These are phyloP conservation scores for Caenorhabditis sp. DNA, from an alignment of 2,888 invertebrate species.

Conservation along the genomic window DNA sequence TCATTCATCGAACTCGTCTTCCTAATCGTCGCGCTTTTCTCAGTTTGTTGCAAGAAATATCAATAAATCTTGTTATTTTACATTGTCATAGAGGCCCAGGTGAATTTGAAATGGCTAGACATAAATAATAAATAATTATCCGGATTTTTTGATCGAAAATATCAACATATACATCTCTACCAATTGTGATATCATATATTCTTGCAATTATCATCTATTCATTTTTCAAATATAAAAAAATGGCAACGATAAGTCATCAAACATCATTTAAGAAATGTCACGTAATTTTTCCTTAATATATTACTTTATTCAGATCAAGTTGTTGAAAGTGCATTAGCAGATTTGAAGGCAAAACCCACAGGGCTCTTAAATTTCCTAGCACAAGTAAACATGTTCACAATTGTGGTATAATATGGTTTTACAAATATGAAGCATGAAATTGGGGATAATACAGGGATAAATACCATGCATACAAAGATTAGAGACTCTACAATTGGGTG, in stretches of 20 bases:
- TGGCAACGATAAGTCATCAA: no score
- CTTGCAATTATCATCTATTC: no score
- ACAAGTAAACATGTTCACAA: background rate
- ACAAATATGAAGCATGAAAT: background rate
- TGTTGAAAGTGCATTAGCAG: background rate
- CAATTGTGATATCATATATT: no score
- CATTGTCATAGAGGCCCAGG: no score
- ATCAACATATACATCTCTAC: no score
- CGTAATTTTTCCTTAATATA: background rate
- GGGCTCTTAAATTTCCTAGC: background rate
- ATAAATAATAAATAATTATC: background rate
- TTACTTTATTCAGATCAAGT: background rate
- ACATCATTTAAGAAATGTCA: background rate
- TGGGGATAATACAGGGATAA: background rate
- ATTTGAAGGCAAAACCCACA: background rate
- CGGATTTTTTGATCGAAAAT: no score
- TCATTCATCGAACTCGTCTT: slow-evolving; percentile 53
- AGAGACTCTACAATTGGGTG: slow-evolving; percentile 17
- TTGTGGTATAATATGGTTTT: background rate
- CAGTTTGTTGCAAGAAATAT: slow-evolving; percentile 21
- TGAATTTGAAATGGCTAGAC: background rate
- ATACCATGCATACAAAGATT: slow-evolving; percentile 1
- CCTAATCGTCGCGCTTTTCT: slow-evolving; percentile 19
- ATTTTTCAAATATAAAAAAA: no score
- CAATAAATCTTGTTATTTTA: background rate